Base-by-base conservation (phyloP, 2,888 invertebrate species). In the Drosophila colorata region DNA sequence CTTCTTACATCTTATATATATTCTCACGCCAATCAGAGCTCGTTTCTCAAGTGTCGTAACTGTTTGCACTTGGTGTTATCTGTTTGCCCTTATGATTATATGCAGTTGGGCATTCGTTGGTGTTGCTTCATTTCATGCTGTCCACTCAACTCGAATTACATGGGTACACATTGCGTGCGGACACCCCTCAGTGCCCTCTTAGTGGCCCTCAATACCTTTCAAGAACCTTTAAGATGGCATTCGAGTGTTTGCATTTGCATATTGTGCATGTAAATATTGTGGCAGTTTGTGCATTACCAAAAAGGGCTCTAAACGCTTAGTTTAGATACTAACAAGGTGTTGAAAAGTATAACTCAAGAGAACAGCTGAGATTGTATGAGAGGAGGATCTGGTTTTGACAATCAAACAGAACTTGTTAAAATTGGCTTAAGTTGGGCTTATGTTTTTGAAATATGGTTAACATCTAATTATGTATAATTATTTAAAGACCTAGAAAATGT, bases 91-190 rank as follows among this genome's bases (percentile, higher is more conserved):
- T 71, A 60, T 67, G 70, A 71, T 75, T 75, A 70, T 60, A 57
- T 41, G 46, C 35, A 38, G 18, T 57, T 63, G 38, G 44, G 49
- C 44, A 61, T 71, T 63, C 56, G 68, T 41, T 49, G 74, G 16
- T 47, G 67, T 38, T 44, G 74, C 38, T 51, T 74, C 63, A 64
- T 40, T 75, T 64, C 64, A 41, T 55, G 69, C 59, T 78, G 75
- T 78, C 75, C 75, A 74, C 78, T 74, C 63, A 74, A 69, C 75
- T 69, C 43, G 64, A 78, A 75, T 75, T 75, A 75, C 74, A 75
- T 74, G 63, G 33, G 64, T n/a, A 58, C 51, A 68, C 65, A 59
- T 53, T 40, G 61, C 23, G 33, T 43, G 33, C 23, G 38, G 38
- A 14, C n/a, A n/a, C 14, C 16, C 33, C 38, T 11, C 18, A 20